Base-by-base conservation (phyloP, 2,113 vertebrate genomes). In the Casuarius casuarius region DNA sequence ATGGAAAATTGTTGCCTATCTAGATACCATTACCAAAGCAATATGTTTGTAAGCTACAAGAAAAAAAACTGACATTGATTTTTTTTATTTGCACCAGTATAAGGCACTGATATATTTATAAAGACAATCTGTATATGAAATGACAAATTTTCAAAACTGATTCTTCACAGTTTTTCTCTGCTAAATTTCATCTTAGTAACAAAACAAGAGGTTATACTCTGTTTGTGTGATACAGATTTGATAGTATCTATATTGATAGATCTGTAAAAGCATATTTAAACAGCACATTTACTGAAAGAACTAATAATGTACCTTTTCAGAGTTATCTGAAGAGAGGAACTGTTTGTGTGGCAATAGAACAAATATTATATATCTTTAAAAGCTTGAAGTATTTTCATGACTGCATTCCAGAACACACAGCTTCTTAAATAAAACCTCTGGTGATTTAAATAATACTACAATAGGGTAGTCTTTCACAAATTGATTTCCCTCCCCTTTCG, bases 391-490 rank as follows among this genome's bases (percentile, higher is more conserved):
- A 21, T 46, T 85, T 95, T 76, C 71, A 8, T 72, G 28, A 84
- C 62, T 65, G 7, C 48, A 76, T 67, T 66, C 54, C 75, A 95
- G 82, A 91, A 66, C 35, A 54, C 26, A 76, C 26, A 79, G 23
- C 61, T 71, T 84, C 83, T 81, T 90, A 74, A 93, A 89, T 70
- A 88, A 88, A 94, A 68, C 63, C 59, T 74, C 65, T 51, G 51
- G 31, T 16, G 75, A 83, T 80, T 95, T 96, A 90, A 94, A 83
- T 86, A 82, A 89, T 44, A 15, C 49, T 77, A 54, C 75, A 91
- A n/a, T 92, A 86, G 87, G 93, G 93, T 92, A 82, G 94, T 94
- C 93, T 91, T 87, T 84, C 59, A 87, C 40, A 65, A 51, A 68
- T 91, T 82, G 48, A 13, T 85, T 91, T 96, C 71, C 21, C 17